Percentiles rank a stretch among this genome's conserved stretches.
Conservation (phyloP, 1,140 invertebrate species). For the Arion vulgaris region DNA sequence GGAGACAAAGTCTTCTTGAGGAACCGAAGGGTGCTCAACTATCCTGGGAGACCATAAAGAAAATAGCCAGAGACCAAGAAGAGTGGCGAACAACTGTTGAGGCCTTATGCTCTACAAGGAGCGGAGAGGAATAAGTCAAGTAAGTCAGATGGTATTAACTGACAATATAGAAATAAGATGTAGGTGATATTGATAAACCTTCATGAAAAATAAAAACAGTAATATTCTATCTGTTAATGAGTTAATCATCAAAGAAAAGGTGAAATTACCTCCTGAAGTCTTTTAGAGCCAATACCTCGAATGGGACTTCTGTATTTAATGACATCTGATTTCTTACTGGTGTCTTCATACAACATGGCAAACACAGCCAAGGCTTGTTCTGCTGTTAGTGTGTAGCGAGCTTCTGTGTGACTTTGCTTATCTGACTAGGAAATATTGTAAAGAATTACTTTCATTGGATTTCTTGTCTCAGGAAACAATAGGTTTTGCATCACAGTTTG, state of each 20-base stretch:
- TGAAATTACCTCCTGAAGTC: slow-evolving; percentile 56
- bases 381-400: slow-evolving; percentile 50
- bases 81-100: too few species aligned
- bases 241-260: not conserved
- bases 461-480: too few species aligned
- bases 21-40: too few species aligned
- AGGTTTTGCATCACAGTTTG: too few species aligned
- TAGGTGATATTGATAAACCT: too few species aligned
- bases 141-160: too few species aligned
- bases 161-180: too few species aligned
- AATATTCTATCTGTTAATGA: not conserved
- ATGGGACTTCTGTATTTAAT: not conserved
- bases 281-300: slow-evolving; percentile 53
- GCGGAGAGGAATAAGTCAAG: too few species aligned
- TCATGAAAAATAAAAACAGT: not conserved
- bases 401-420: slow-evolving; percentile 41
- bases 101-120: too few species aligned
- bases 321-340: not conserved
- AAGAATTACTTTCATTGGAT: not conserved
- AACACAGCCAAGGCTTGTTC: slow-evolving; percentile 63
- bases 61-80: too few species aligned
- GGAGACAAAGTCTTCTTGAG: too few species aligned
- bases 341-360: slow-evolving; percentile 46
- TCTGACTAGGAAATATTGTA: slow-evolving; percentile 35
- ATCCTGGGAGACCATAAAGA: too few species aligned